These are phyloP conservation scores for Genyomyrus donnyi DNA, from an alignment of 2,113 vertebrate genomes.

Conservation along the genomic window DNA sequence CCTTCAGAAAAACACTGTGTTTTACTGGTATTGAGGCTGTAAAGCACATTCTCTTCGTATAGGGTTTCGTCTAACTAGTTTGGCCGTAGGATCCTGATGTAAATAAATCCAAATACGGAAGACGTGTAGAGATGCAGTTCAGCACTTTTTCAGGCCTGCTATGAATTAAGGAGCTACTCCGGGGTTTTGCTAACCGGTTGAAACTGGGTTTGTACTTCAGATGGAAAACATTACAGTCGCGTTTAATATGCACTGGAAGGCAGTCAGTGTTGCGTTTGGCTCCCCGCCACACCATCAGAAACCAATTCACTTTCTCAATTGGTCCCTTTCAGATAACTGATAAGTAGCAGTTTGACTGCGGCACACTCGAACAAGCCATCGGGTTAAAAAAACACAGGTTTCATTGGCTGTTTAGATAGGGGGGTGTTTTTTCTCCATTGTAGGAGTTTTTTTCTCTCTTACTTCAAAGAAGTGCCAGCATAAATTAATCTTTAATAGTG, in stretches of 20 bases:
- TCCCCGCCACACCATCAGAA: neutral
- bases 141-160: constrained; percentile 8
- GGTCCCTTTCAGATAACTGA: constrained; percentile 27
- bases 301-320: constrained; percentile 19
- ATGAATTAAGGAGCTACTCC: constrained; percentile 29
- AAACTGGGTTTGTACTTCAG: constrained; percentile 22
- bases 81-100: neutral
- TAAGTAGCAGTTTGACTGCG: constrained; percentile 20
- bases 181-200: constrained; percentile 7
- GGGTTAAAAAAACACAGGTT: constrained; percentile 46
- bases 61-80: constrained; percentile 14
- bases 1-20: constrained; percentile 11
- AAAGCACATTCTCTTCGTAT: constrained; percentile 24
- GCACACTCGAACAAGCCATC: constrained; percentile 21
- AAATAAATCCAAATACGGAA: constrained; percentile 27
- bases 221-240: constrained; percentile 27
- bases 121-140: constrained; percentile 1
- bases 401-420: constrained; percentile 48
- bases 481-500: constrained; percentile 71
- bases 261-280: constrained; percentile 20
- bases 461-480: constrained; percentile 66
- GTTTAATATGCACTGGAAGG: constrained; percentile 21
- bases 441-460: constrained; percentile 35
- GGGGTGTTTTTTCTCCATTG: constrained; percentile 44
- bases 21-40: neutral